Evolutionary conservation across 2,113 vertebrate species (phyloP).

Genomic region (Typhlomys cinereus): DNA sequence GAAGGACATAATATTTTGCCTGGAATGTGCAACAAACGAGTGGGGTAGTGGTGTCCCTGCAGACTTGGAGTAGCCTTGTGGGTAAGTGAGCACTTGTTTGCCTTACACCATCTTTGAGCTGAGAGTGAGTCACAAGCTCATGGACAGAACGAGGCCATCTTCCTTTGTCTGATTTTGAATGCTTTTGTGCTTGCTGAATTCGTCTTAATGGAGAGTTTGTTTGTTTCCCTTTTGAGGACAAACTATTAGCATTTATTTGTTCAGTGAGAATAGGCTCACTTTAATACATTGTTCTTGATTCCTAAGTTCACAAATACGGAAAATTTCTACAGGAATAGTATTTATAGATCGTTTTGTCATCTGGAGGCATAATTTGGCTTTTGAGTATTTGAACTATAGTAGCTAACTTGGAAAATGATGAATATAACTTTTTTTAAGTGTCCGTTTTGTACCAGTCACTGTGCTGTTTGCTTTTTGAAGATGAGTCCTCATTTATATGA

Average conservation of each 20-base stretch:
- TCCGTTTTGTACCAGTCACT: background rate
- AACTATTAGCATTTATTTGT: conserved; percentile 63
- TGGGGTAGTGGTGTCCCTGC: background rate
- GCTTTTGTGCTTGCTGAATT: conserved; percentile 40
- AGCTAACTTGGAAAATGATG: conserved; percentile 29
- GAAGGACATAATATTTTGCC: conserved; percentile 54
- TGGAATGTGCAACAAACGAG: conserved; percentile 50
- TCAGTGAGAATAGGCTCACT: conserved; percentile 22
- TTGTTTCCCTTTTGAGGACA: conserved; percentile 29
- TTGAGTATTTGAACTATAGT: background rate
- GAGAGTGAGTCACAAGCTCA: conserved; percentile 26
- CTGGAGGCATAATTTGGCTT: background rate
- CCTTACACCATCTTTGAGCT: background rate
- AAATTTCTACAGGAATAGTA: background rate
- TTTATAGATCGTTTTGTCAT: background rate
- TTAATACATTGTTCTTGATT: conserved; percentile 48
- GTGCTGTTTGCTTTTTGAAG: background rate
- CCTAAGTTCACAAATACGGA: background rate
- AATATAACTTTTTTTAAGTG: background rate
- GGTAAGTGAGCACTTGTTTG: conserved; percentile 49
- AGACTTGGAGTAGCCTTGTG: background rate
- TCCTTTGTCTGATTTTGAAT: conserved; percentile 53
- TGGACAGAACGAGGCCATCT: conserved; percentile 25
- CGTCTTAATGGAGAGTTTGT: conserved; percentile 38
- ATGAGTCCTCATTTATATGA: background rate